phyloP scores from a whole-genome alignment of 2,797 vertebrate species.

The Labeo calbasu region DNA sequence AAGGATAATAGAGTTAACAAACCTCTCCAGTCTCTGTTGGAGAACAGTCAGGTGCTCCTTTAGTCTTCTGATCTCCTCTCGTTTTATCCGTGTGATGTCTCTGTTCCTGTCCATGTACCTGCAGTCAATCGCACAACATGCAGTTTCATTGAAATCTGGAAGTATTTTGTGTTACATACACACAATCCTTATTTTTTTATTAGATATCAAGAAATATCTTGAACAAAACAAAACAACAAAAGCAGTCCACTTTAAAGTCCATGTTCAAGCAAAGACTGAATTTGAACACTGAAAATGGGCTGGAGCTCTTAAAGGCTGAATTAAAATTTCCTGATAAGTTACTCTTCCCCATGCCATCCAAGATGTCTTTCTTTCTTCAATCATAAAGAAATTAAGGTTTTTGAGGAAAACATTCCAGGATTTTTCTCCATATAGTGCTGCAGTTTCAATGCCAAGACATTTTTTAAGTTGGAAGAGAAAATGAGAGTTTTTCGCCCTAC shows the following conservation, averaged over 20 bases:
- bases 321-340: no score
- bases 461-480: no score
- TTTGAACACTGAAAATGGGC: neutral
- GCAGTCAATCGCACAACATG: neutral
- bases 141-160: neutral
- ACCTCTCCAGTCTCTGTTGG: constrained; percentile 97
- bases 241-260: neutral
- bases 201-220: no score
- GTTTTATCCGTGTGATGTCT: constrained; percentile 95
- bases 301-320: no score
- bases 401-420: no score
- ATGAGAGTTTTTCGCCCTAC: no score
- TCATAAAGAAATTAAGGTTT: no score
- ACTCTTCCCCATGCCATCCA: no score
- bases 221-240: neutral
- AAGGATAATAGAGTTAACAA: constrained; percentile 48
- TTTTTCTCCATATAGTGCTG: no score
- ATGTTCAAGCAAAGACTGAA: neutral
- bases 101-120: constrained; percentile 99
- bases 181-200: neutral
- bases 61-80: constrained; percentile 96
- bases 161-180: neutral
- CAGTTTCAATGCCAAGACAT: no score
- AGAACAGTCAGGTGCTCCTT: constrained; percentile 96
- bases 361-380: no score